Evolutionary conservation across 2,888 invertebrate species (phyloP).

Genomic region (Harpagoxenus sublaevis): DNA sequence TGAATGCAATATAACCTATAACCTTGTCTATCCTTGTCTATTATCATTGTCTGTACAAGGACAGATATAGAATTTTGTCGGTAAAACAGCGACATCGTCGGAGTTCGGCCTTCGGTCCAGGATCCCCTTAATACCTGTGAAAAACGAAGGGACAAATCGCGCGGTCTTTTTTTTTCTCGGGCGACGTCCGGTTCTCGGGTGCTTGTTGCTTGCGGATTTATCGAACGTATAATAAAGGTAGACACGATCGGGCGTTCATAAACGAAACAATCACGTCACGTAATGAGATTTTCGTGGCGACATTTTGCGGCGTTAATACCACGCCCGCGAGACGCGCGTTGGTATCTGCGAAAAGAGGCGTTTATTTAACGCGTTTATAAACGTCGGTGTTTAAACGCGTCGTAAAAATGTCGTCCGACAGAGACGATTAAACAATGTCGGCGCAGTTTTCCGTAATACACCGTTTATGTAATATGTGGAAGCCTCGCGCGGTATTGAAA

Average conservation of each 20-base stretch:
- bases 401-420: slow-evolving; percentile 26
- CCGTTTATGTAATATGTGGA: slow-evolving; percentile 15
- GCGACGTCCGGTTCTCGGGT: background rate
- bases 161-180: background rate
- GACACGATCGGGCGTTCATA: background rate
- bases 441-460: slow-evolving; percentile 28
- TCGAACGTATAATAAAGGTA: background rate
- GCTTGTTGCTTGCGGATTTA: background rate
- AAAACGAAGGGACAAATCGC: slow-evolving; percentile 17
- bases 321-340: background rate
- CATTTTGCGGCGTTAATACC: slow-evolving; percentile 28
- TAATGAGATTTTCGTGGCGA: slow-evolving; percentile 20
- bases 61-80: too few relatives aligned
- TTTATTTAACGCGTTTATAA: slow-evolving; percentile 31
- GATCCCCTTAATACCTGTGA: background rate
- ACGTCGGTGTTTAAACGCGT: slow-evolving; percentile 19
- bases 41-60: too few relatives aligned
- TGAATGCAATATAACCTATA: too few relatives aligned
- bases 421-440: slow-evolving; percentile 38
- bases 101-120: too few relatives aligned
- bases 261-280: slow-evolving; percentile 21
- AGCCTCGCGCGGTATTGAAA: slow-evolving; percentile 8
- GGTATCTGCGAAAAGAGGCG: background rate
- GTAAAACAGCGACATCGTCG: too few relatives aligned
- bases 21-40: too few relatives aligned